Conservation (phyloP, 1,140 invertebrate species). For the Linepithema humile region DNA sequence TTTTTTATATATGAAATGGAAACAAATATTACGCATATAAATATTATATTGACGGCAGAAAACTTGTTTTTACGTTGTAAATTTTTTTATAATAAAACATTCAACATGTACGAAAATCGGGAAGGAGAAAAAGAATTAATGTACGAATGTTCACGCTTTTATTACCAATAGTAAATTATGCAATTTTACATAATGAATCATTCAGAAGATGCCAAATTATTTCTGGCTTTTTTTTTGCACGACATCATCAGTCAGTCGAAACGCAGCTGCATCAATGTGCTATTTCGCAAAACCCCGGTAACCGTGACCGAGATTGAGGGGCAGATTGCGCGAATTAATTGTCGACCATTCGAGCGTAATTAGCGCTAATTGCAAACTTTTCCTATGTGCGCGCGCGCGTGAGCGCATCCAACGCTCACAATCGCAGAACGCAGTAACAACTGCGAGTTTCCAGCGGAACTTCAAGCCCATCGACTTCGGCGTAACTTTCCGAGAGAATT, state of each 20-base stretch:
- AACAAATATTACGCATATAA: neutral
- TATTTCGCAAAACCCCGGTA: conserved; percentile 54
- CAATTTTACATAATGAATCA: conserved; percentile 20
- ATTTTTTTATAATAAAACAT: neutral
- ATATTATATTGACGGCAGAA: neutral
- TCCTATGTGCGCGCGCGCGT: conserved; percentile 35
- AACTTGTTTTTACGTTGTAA: neutral
- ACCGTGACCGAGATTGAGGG: conserved; percentile 53
- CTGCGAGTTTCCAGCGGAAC: conserved; percentile 43
- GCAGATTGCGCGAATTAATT: conserved; percentile 56
- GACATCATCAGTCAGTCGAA: conserved; percentile 41
- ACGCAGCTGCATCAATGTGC: conserved; percentile 19
- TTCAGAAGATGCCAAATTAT: conserved; percentile 20
- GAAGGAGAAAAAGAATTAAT: neutral
- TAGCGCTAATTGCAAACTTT: conserved; percentile 58
- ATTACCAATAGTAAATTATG: neutral
- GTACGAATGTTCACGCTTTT: neutral
- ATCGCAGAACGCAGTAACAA: conserved; percentile 52
- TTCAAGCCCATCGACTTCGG: conserved; percentile 27
- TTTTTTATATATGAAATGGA: neutral
- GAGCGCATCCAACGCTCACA: conserved; percentile 11
- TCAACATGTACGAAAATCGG: neutral
- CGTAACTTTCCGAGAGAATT: conserved; percentile 42
- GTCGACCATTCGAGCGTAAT: conserved; percentile 58
- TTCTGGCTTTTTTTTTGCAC: conserved; percentile 10